Conservation (phyloP, 2,797 vertebrate species). For the Cuculus canorus region DNA sequence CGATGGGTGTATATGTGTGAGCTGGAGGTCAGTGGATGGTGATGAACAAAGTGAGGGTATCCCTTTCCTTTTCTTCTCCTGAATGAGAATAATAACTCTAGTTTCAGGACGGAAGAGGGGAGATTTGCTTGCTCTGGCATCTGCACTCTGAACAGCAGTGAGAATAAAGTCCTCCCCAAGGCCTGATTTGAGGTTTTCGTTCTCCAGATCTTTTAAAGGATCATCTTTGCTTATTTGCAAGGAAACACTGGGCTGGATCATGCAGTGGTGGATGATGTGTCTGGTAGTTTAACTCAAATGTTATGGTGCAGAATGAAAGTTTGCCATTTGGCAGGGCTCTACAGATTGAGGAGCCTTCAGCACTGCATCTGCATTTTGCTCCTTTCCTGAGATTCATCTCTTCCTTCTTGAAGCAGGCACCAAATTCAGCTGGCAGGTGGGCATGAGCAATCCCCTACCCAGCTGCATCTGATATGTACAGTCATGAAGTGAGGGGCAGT, state of each 20-base stretch:
- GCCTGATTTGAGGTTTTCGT: not conserved
- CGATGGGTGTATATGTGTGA: not conserved
- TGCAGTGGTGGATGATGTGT: not conserved
- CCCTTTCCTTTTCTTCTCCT: not conserved
- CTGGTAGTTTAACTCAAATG: not conserved
- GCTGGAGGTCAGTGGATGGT: not conserved
- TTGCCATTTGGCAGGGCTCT: not conserved
- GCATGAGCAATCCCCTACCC: not conserved
- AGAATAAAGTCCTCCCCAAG: not conserved
- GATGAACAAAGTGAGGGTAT: not conserved
- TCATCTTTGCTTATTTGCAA: not conserved
- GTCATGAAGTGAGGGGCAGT: not conserved
- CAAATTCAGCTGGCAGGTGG: not conserved
- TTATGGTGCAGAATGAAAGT: accelerated
- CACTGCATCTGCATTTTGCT: not conserved
- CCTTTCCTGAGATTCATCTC: not conserved
- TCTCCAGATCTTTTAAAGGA: not conserved
- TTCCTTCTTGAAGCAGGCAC: not conserved
- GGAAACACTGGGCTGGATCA: not conserved
- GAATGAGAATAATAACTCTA: not conserved
- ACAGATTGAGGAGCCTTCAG: not conserved
- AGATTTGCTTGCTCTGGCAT: not conserved
- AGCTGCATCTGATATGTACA: not conserved
- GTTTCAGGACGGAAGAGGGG: not conserved
- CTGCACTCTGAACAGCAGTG: not conserved